Evolutionary conservation across 2,888 invertebrate species (phyloP), one percentile per base, ranked within the genome.

Genomic region (Hypomecis punctinalis): DNA sequence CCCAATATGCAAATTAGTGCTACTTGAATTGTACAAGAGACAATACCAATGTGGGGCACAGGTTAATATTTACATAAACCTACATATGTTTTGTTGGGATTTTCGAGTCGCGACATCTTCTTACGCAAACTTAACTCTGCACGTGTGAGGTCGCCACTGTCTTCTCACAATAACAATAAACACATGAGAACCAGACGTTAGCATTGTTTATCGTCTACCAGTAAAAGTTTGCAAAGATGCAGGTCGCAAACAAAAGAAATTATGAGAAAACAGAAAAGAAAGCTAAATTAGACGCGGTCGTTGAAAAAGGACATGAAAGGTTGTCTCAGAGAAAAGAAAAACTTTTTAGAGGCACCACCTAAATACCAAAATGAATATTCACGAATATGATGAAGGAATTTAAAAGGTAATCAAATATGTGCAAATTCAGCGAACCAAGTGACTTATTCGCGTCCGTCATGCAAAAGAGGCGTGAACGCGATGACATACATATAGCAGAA

Each of bases 1-100:
- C 90, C 89, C 85, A 86, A 89, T 86, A 91, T 91, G 89, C 85
- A 85, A 91, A 91, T 88, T 79, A 77, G 77, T 82, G 80, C 80
- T 83, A 85, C 81, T 82, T 84, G 82, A 84, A 87, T 83, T 83
- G 86, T 86, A 80, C 79, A 80, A 83, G 83, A 88, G 80, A 91
- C 90, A 91, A 89, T 86, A 78, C 77, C 66, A 68, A 85, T 83
- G 83, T 87, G 80, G 83, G 81, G 82, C 74, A 75, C 86, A 82
- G 83, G 82, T 88, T 76, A 71, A 76, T 76, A 81, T 82, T 84
- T 82, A 79, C 79, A 84, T 85, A 66, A 66, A 82, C 74, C 79
- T 80, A n/a, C n/a, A n/a, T n/a, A 76, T 73, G 74, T 80, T 72
- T 77, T 73, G 74, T 79, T 70, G 70, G 78, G 75, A 81, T 80